A percentile compares a stretch with the other conserved stretches of the same genome.
phyloP scores from a whole-genome alignment of 2,888 invertebrate species.

The Himalopsyche tibetana region DNA sequence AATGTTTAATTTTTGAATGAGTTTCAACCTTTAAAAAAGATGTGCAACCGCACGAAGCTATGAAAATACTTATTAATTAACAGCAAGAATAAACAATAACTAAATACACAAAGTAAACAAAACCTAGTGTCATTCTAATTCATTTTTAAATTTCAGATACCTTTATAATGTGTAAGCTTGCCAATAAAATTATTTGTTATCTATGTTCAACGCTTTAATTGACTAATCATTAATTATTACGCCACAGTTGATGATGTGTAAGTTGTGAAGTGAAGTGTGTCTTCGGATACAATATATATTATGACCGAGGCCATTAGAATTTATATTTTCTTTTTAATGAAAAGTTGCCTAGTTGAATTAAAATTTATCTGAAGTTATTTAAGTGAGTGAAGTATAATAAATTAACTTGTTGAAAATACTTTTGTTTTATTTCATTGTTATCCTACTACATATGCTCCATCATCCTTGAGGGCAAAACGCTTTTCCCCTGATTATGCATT shows the following conservation, averaged over 20 bases:
- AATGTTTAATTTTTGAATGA: too few species aligned
- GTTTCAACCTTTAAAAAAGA: too few species aligned
- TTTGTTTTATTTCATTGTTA: slow-evolving; percentile 45
- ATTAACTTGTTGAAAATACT: slow-evolving; percentile 57
- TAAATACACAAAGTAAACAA: too few species aligned
- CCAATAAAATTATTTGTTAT: slow-evolving; percentile 35
- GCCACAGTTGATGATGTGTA: slow-evolving; percentile 15
- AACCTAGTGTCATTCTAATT: background rate
- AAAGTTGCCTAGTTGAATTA: slow-evolving; percentile 62
- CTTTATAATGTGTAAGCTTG: slow-evolving; percentile 18
- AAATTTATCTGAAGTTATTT: slow-evolving; percentile 64
- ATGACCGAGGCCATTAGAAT: slow-evolving; percentile 49
- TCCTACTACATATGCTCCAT: background rate
- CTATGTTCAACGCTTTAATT: slow-evolving; percentile 31
- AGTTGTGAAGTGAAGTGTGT: slow-evolving; percentile 15
- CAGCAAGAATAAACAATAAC: too few species aligned
- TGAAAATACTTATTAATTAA: too few species aligned
- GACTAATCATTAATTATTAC: slow-evolving; percentile 24
- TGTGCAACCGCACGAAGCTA: too few species aligned
- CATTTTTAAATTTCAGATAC: background rate
- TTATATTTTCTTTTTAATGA: slow-evolving; percentile 54
- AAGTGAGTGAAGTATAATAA: slow-evolving; percentile 59
- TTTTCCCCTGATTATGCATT: too few species aligned
- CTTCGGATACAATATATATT: background rate
- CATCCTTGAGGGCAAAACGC: background rate